Evolutionary conservation across 2,113 vertebrate genomes (phyloP).

Genomic region (Cheilinus undulatus): DNA sequence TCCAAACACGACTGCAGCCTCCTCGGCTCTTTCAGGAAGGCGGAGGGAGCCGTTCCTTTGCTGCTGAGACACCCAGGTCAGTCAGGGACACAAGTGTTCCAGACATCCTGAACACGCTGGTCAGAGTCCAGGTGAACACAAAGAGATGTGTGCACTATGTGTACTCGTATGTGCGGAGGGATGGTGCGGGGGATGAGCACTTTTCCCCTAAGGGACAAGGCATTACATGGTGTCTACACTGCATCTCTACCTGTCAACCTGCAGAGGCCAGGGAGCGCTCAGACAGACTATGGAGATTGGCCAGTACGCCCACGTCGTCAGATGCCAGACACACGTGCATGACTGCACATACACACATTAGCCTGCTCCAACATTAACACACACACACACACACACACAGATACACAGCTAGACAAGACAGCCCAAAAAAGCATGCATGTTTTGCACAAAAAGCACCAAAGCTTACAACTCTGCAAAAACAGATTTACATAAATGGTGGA

Average conservation of each 20-base stretch:
- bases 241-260: slow-evolving; percentile 79
- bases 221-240: slow-evolving; percentile 60
- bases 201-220: slow-evolving; percentile 56
- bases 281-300: slow-evolving; percentile 70
- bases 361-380: slow-evolving; percentile 6
- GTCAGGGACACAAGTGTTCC: slow-evolving; percentile 33
- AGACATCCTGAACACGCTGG: slow-evolving; percentile 25
- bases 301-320: slow-evolving; percentile 72
- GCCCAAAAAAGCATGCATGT: slow-evolving; percentile 8
- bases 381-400: slow-evolving; percentile 4
- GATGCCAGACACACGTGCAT: slow-evolving; percentile 57
- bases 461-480: slow-evolving; percentile 25
- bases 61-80: slow-evolving; percentile 21
- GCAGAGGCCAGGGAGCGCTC: slow-evolving; percentile 57
- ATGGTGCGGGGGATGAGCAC: slow-evolving; percentile 43
- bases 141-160: slow-evolving; percentile 42
- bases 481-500: background rate
- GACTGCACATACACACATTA: slow-evolving; percentile 32
- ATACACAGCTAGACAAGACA: slow-evolving; percentile 19
- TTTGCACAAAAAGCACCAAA: background rate
- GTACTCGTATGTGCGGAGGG: slow-evolving; percentile 7
- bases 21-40: background rate
- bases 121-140: slow-evolving; percentile 55
- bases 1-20: slow-evolving; percentile 21
- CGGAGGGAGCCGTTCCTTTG: slow-evolving; percentile 5